Evolutionary conservation across 2,888 invertebrate species (phyloP).

Genomic region (Trachelus troglodyta): DNA sequence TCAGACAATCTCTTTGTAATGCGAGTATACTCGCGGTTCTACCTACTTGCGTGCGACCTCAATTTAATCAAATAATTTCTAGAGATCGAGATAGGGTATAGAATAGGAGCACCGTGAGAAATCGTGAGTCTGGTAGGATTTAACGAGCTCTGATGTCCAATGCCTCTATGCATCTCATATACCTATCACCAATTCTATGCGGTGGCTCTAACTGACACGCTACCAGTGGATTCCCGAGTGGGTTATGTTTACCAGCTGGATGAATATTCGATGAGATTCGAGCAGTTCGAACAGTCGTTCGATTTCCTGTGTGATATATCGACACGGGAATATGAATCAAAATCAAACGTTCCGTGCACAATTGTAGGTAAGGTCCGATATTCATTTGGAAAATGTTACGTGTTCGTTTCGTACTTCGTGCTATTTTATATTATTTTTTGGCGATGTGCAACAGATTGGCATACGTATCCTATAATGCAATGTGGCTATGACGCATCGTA

Average conservation of each 20-base stretch:
- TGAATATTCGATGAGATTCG: neutral
- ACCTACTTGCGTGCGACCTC: neutral
- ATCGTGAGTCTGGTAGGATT: neutral
- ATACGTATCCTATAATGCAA: neutral
- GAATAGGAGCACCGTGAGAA: neutral
- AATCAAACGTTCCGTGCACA: neutral
- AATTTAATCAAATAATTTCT: neutral
- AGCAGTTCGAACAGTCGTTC: neutral
- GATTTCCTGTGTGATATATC: neutral
- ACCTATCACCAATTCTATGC: neutral
- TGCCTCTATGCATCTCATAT: neutral
- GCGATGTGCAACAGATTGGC: neutral
- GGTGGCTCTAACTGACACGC: neutral
- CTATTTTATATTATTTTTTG: neutral
- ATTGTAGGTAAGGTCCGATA: neutral
- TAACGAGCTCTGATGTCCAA: neutral
- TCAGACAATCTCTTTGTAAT: neutral
- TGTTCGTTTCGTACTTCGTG: neutral
- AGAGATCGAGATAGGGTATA: neutral
- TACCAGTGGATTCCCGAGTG: neutral
- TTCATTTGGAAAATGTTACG: neutral
- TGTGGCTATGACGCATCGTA: neutral
- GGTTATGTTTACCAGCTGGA: neutral
- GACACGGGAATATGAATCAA: neutral
- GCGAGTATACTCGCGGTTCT: neutral